Evolutionary conservation across 2,797 vertebrate genomes (phyloP).

Genomic region (Squalus acanthias): DNA sequence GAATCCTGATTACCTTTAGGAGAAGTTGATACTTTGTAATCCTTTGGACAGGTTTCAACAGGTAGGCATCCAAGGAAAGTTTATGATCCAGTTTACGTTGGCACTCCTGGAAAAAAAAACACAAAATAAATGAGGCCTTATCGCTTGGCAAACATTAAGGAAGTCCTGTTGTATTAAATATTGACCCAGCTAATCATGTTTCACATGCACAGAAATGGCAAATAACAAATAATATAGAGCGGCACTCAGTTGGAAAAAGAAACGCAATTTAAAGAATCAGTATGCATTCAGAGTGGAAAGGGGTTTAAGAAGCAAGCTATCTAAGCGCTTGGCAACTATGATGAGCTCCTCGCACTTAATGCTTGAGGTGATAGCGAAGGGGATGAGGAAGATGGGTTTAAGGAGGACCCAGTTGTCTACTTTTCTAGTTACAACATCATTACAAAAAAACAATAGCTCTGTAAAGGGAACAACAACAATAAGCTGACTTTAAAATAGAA

Average conservation of each 20-base stretch:
- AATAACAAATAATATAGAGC: neutral
- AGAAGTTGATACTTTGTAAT: constrained; percentile 88
- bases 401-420: neutral
- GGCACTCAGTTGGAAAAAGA: neutral
- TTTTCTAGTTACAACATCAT: too few species aligned
- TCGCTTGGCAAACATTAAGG: neutral
- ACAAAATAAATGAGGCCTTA: neutral
- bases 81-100: constrained; percentile 89
- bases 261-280: neutral
- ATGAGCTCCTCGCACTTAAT: too few species aligned
- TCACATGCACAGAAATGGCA: neutral
- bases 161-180: neutral
- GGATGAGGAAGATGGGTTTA: too few species aligned
- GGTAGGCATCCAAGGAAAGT: constrained; percentile 84
- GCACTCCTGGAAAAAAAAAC: constrained; percentile 70
- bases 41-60: constrained; percentile 86
- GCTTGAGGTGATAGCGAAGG: neutral
- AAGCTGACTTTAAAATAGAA: too few species aligned
- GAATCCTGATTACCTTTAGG: constrained; percentile 66
- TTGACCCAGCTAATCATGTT: neutral
- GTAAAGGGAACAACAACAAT: too few species aligned
- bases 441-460: too few species aligned
- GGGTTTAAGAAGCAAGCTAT: neutral
- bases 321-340: neutral
- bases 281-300: neutral